Conservation (phyloP, 2,797 vertebrate species). For the Bradypus variegatus region DNA sequence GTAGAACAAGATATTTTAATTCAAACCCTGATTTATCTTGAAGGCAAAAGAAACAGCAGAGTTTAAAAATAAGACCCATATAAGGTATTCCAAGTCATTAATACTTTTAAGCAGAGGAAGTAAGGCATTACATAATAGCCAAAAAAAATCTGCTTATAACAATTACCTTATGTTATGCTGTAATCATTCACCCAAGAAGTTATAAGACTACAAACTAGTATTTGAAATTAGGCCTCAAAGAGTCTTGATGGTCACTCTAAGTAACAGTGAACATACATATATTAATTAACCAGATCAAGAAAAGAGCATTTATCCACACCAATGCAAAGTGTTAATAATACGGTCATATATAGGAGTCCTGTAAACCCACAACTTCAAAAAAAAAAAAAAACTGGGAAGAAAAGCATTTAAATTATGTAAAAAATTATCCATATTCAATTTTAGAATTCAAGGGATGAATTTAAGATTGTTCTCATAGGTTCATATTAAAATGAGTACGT, state of each 20-base stretch:
- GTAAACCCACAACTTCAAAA: not conserved
- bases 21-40: not conserved
- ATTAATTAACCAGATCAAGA: not conserved
- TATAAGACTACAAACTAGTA: not conserved
- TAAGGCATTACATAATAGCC: not conserved
- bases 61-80: not conserved
- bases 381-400: not conserved
- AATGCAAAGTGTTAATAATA: too few species aligned
- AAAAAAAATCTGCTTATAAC: not conserved
- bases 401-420: not conserved
- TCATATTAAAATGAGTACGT: not conserved
- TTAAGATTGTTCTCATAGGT: not conserved
- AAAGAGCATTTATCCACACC: too few species aligned
- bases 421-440: not conserved
- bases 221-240: not conserved
- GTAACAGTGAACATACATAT: not conserved
- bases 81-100: not conserved
- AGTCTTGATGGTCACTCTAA: not conserved
- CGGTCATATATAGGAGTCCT: not conserved
- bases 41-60: not conserved
- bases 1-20: not conserved
- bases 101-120: not conserved
- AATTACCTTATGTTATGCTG: not conserved
- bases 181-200: not conserved
- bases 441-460: not conserved